Evolutionary conservation across 1,140 invertebrate species (phyloP).

Genomic region (Hypothenemus hampei): DNA sequence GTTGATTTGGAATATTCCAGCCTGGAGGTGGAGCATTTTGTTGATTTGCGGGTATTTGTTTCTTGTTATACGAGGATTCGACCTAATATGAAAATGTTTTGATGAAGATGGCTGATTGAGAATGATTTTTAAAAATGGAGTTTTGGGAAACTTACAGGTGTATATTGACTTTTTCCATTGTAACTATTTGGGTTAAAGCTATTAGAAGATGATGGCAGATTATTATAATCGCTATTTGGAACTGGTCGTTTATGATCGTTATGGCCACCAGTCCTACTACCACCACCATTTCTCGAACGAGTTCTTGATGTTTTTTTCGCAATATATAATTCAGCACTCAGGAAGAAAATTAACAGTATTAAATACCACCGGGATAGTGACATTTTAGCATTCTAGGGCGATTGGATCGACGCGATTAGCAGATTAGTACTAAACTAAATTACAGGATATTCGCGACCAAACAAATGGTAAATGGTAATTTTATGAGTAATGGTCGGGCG

Average conservation of each 20-base stretch:
- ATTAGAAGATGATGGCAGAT: too few relatives aligned
- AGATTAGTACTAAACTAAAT: not conserved
- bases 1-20: not conserved
- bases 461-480: slow-evolving; percentile 11
- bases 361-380: not conserved
- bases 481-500: slow-evolving; percentile 2
- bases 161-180: too few relatives aligned
- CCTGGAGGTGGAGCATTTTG: not conserved
- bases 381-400: too few relatives aligned
- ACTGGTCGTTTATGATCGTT: too few relatives aligned
- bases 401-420: too few relatives aligned
- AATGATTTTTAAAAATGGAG: too few relatives aligned
- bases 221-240: too few relatives aligned
- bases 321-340: not conserved
- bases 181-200: too few relatives aligned
- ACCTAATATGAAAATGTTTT: too few relatives aligned
- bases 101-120: too few relatives aligned
- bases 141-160: too few relatives aligned
- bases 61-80: not conserved
- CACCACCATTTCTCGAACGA: not conserved
- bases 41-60: not conserved
- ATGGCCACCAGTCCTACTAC: not conserved
- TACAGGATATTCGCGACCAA: slow-evolving; percentile 3
- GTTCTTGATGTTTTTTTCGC: slow-evolving; percentile 1
- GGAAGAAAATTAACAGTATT: not conserved